Evolutionary conservation across 2,888 invertebrate genomes (phyloP).

Genomic region (Rhamnusium bicolor): DNA sequence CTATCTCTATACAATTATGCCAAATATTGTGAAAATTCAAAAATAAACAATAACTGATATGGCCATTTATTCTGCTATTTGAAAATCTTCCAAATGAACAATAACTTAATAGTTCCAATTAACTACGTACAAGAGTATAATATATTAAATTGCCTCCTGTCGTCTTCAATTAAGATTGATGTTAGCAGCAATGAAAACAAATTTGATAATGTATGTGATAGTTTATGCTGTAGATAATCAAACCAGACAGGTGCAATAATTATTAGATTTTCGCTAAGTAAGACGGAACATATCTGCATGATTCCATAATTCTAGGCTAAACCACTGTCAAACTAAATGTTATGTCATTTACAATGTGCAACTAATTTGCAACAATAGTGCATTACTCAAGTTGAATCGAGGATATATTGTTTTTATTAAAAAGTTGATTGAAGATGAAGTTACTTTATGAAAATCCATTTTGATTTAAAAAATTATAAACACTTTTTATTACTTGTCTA

Average conservation of each 20-base stretch:
- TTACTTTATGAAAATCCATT: too few relatives aligned
- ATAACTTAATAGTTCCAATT: background rate
- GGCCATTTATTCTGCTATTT: too few relatives aligned
- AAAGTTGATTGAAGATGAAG: too few relatives aligned
- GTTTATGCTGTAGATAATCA: conserved; percentile 26
- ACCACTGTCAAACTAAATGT: conserved; percentile 48
- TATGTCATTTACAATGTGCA: conserved; percentile 43
- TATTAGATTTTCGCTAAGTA: conserved; percentile 30
- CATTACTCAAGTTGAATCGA: background rate
- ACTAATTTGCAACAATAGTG: background rate
- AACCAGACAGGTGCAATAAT: conserved; percentile 31
- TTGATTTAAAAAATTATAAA: too few relatives aligned
- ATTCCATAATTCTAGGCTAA: conserved; percentile 31
- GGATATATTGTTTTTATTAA: background rate
- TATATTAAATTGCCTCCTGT: background rate
- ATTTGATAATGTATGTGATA: background rate
- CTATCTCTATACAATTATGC: too few relatives aligned
- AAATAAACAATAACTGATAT: too few relatives aligned
- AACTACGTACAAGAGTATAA: background rate
- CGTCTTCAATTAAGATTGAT: background rate
- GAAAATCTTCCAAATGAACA: background rate
- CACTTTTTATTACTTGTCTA: too few relatives aligned
- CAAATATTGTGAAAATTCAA: too few relatives aligned
- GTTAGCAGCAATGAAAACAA: background rate
- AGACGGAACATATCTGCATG: conserved; percentile 39